phyloP scores from a whole-genome alignment of 1,140 invertebrate species.

The Neotoxoptera formosana region DNA sequence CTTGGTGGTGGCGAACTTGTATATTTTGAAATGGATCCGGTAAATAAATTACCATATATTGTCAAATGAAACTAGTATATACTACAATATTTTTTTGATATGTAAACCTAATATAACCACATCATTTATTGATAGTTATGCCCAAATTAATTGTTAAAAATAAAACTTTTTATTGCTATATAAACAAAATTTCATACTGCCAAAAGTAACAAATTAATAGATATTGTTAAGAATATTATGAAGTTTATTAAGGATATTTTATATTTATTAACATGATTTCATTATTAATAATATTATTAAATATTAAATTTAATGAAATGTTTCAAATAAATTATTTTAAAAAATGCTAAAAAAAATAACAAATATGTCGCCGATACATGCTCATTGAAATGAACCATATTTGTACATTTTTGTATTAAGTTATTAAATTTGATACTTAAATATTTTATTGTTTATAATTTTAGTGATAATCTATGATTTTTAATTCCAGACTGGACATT shows the following conservation, averaged over 20 bases:
- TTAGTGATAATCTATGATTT: conserved; percentile 10
- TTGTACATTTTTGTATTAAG: conserved; percentile 36
- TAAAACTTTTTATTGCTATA: neutral
- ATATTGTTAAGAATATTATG: neutral
- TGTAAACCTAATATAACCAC: neutral
- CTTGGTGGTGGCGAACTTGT: conserved; percentile 96
- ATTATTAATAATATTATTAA: conserved; percentile 19
- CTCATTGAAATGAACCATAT: conserved; percentile 58
- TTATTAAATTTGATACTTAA: neutral
- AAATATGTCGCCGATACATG: conserved; percentile 54
- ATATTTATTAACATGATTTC: neutral
- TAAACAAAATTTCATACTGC: too few species aligned
- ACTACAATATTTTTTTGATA: neutral
- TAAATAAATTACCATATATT: conserved; percentile 68
- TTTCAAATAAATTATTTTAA: neutral
- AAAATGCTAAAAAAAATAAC: conserved; percentile 30
- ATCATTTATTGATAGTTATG: neutral
- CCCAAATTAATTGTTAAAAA: neutral
- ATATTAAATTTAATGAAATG: conserved; percentile 17
- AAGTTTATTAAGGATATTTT: neutral
- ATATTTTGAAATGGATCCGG: conserved; percentile 99
- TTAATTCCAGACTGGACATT: conserved; percentile 83
- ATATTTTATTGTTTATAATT: neutral
- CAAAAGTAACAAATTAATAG: neutral
- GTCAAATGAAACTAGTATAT: neutral